Base-by-base conservation (phyloP, 2,113 vertebrate genomes). In the Ceyx margarethae region DNA sequence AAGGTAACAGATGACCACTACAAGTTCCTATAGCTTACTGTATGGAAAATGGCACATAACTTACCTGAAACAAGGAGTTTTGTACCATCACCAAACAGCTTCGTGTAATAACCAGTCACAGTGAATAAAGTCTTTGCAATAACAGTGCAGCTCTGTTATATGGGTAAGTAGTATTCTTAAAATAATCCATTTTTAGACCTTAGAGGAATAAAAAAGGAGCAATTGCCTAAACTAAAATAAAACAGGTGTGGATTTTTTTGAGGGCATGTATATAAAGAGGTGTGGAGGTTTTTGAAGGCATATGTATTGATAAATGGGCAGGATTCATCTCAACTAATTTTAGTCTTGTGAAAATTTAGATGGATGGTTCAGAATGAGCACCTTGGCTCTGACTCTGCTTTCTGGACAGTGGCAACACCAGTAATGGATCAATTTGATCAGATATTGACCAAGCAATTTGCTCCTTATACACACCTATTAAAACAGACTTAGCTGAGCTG, bases 31-130 rank as follows among this genome's bases (percentile, higher is more conserved):
- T 22, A 57, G 50, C 35, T 78, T 62, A 33, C 7, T 33, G 10
- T 40, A 53, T 28, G 54, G 23, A 78, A 93, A 57, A 66, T 1
- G 72, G 33, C 26, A 26, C 5, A 15, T 6, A 65, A 69, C 91
- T 87, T 94, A 96, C 94, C 89, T 54, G 93, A 85, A n/a, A 94
- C 84, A 35, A 93, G 3, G 35, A 97, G 88, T 29, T 91, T 92
- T 69, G 95, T 96, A 26, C 91, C 72, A 0, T 86, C 40, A 21
- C 95, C 91, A 31, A 96, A 97, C 5, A 91, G 1, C 72, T 90
- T 88, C 3, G 3, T 6, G 22, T 72, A 57, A 13, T 77, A 76
- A 2, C 7, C 12, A 8, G 0, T 8, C 90, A 95, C 92, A 48
- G 51, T 91, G 56, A 53, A 35, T 73, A 22, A 72, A 64, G 15